Evolutionary conservation across 2,888 invertebrate genomes (phyloP).

Genomic region (Strigamia crassipes): DNA sequence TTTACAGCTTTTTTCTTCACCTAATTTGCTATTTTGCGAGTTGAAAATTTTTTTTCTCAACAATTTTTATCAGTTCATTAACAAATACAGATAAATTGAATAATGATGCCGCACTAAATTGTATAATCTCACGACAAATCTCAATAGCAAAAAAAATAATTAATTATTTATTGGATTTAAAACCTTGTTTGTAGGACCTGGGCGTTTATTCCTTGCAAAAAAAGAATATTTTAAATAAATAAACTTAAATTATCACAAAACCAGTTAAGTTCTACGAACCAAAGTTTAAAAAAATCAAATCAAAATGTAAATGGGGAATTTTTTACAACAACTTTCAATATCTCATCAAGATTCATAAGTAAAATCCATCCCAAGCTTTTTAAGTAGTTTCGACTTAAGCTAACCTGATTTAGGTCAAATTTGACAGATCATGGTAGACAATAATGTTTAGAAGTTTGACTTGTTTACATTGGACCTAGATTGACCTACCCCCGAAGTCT

Average conservation of each 20-base stretch:
- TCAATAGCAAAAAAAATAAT: not conserved
- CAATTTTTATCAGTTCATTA: not conserved
- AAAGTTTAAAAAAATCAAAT: not conserved
- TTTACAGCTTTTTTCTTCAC: not conserved
- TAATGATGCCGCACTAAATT: constrained; percentile 2
- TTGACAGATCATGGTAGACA: constrained; percentile 1
- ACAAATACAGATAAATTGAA: not conserved
- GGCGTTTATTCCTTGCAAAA: too few relatives aligned
- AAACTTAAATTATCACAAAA: not conserved
- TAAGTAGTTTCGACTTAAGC: not conserved
- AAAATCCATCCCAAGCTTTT: not conserved
- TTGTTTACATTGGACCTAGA: constrained; percentile 4
- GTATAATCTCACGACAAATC: not conserved
- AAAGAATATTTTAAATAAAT: too few relatives aligned
- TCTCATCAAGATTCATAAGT: not conserved
- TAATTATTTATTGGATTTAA: not conserved
- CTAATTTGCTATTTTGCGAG: not conserved
- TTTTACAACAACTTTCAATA: not conserved
- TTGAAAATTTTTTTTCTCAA: not conserved
- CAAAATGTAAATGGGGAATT: not conserved
- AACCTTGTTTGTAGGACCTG: not conserved
- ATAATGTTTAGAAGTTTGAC: not conserved
- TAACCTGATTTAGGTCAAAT: constrained; percentile 11
- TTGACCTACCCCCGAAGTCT: not conserved
- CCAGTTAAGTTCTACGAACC: not conserved